Evolutionary conservation across 64 coral and sea anemone genomes (phyloP), one percentile per base, ranked within the genome.

Genomic region (Actinia equina): DNA sequence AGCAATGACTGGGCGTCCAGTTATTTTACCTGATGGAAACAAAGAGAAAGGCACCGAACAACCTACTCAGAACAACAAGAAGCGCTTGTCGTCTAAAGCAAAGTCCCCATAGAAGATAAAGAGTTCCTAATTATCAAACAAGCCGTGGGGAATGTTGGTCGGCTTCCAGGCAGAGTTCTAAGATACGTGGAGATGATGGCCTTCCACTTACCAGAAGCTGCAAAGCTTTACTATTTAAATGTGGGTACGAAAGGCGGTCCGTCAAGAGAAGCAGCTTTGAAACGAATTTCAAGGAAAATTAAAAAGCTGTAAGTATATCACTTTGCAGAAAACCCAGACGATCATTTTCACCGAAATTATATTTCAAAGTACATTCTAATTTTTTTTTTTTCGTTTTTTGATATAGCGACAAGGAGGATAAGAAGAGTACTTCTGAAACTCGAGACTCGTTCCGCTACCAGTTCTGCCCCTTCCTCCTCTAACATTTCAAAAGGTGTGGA

Each of bases 241-340:
- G 64, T 70, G 20, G 64, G 64, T 20, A 70, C 64, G 64, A 70
- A 70, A 70, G 64, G 64, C 64, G 64, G 64, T 70, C 64, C 64
- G 19, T 70, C 64, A 70, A 17, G 64, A 70, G 64, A 70, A 70
- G 64, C 64, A 70, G 64, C 64, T 70, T 70, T 70, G 64, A 70
- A 70, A 70, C 64, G 22, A 70, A 70, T 70, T 70, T 70, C 64
- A 70, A 70, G 20, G 64, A 70, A 70, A 70, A 70, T 70, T 20
- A 70, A 70, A 70, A 70, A 70, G 64, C n/a, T 70, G 64, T 70
- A 70, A 70, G 64, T 70, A 70, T 11, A 70, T 25, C n/a, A 20
- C 4, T 70, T 70, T 70, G 64, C 20, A 70, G 64, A 70, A 70
- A 26, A 70, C 64, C 64, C 64, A 70, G 64, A 70, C 64, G 64